Evolutionary conservation across 2,797 vertebrate genomes (phyloP), one percentile per base, ranked within the genome.

Genomic region (Leptodactylus fallax): DNA sequence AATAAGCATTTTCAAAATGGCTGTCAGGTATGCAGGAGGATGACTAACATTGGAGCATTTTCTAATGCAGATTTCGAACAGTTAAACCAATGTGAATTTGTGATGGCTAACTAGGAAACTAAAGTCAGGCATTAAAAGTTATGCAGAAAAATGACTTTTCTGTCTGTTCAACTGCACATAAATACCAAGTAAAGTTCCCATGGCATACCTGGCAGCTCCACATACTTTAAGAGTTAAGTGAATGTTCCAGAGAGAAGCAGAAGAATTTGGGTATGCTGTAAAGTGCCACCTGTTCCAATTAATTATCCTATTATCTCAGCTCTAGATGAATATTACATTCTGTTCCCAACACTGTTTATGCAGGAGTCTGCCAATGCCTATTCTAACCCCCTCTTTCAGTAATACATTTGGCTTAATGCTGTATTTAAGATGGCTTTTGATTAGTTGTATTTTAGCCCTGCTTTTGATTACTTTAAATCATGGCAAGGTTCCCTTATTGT

Each of bases 241-340:
- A 74, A 19, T 6, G n/a, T 82, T 87, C 80, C 80, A 77, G 60
- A 65, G 47, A 67, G n/a, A 25, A n/a, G 3, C 55, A 65, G 79
- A 87, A 78, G 71, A 78, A 83, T 83, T 60, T 53, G 71, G 55
- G 76, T 78, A 74, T 83, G 80, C 45, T 76, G 13, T 83, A 67
- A 87, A 78, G 58, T 78, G 86, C 86, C 86, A 87, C 80, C 71
- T 82, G 71, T 61, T 83, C 55, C 45, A 60, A 72, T 78, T 71
- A 87, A 87, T 78, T 82, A 65, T 76, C 49, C 49, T 78, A 87
- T 87, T 82, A 76, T 83, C 69, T 65, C 60, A 61, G 60, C 23
- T 80, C 81, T 49, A 81, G 67, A 87, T 87, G 25, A 78, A 78
- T 87, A 83, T 83, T 83, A 87, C 86, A 87, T 87, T 87, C 86